Evolutionary conservation across 1,140 invertebrate genomes (phyloP), one percentile per base, ranked within the genome.

Genomic region (Tetragnatha versicolor): DNA sequence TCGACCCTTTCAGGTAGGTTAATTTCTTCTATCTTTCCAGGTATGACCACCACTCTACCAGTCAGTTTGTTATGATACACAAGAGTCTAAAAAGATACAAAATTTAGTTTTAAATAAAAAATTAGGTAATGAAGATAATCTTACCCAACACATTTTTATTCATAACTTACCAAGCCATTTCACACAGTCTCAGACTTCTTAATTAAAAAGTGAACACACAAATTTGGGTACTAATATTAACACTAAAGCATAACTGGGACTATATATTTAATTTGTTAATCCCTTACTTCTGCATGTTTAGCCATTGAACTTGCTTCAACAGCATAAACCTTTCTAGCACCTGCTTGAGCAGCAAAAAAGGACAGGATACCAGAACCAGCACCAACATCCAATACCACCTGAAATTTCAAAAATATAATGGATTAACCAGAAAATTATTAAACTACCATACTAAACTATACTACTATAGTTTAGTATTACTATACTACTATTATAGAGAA

Each of bases 271-370:
- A 27, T n/a, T 2, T 79, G 37, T 42, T 55, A 60, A 22, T 77
- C 65, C 66, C 78, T 83, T 86, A 92, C 91, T 88, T 98, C 93
- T 68, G 97, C 97, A 86, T 98, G 96, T 84, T 95, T 92, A 2
- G 96, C 97, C 96, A 99, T 99, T 83, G 95, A 96, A 83, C 94
- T 97, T 0, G 98, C 98, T 87, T 99, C 98, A 25, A 99, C 96
- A 0, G 97, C 97, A 85, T 99, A 99, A 1, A 99, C 96, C 87
- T 93, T 96, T 79, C 91, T 92, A 20, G 98, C 98, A 33, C 98
- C 98, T 29, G 97, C 96, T 89, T 99, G 98, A 35, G 94, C 91
- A 60, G 98, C 97, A 87, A 99, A 99, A 87, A 99, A 99, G 0
- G 96, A 98, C 53, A 99, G 88, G 82, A 99, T 99, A 22, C 98